Evolutionary conservation across 2,888 invertebrate species (phyloP).

Genomic region (Mechanitis mazaeus): DNA sequence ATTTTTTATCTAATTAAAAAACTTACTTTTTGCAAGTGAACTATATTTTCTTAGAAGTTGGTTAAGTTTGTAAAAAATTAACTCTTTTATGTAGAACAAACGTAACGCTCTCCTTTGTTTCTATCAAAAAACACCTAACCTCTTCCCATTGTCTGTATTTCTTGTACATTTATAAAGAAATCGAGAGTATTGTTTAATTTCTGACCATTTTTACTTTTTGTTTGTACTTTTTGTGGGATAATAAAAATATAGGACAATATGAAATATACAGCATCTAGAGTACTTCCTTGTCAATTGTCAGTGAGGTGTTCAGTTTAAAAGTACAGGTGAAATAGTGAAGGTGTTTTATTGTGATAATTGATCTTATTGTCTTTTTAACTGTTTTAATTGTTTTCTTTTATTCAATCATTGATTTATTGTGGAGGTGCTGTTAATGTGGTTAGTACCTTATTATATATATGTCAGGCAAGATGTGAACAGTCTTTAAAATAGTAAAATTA

Average conservation of each 20-base stretch:
- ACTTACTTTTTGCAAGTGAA: background rate
- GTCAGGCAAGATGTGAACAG: background rate
- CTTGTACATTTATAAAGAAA: constrained; percentile 69
- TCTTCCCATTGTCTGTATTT: constrained; percentile 43
- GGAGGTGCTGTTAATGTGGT: constrained; percentile 42
- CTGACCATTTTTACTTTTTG: constrained; percentile 52
- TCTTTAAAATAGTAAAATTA: too few species aligned
- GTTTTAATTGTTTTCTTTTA: constrained; percentile 69
- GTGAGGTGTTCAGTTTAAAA: constrained; percentile 61
- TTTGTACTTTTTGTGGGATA: constrained; percentile 50
- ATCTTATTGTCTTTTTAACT: constrained; percentile 53
- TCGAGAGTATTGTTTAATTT: constrained; percentile 67
- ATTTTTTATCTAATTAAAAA: background rate
- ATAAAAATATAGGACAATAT: constrained; percentile 50
- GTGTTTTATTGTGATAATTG: constrained; percentile 67
- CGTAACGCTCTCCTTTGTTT: constrained; percentile 55
- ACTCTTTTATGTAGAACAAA: constrained; percentile 42
- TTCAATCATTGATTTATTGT: constrained; percentile 67
- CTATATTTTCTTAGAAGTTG: background rate
- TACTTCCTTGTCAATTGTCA: constrained; percentile 68
- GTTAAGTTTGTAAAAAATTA: background rate
- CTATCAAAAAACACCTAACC: constrained; percentile 71
- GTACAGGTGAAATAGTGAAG: constrained; percentile 74
- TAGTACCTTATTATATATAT: constrained; percentile 35
- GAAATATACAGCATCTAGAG: constrained; percentile 58